Base-by-base conservation (phyloP, 2,888 invertebrate species). In the Glomeris marginata region DNA sequence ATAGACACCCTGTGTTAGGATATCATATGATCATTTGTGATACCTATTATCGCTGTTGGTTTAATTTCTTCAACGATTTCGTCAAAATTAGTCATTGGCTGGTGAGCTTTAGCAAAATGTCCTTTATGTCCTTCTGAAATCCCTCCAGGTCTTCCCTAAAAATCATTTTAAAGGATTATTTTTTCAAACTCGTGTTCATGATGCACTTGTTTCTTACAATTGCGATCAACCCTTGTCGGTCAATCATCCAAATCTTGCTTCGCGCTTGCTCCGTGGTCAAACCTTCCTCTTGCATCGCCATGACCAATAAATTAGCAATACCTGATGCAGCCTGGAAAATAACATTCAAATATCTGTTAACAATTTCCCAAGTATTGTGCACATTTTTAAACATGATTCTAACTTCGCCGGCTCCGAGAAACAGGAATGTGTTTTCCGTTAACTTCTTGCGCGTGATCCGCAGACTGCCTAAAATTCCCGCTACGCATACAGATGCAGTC, bases 381-480 rank as follows among this genome's bases (percentile, higher is more conserved):
- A 15, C 10, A 18, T 6, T 43, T 18, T 49, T 3, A 20, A 50
- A 49, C 18, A 15, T 10, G 10, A 20, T 8, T 46, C 60, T 64
- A 61, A 86, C 87, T 76, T 95, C 95, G 53, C 97, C 97, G 46
- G 97, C 97, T 15, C 97, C 97, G 66, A 90, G 84, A 74, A 98
- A 95, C 1, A 97, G 78, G 60, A 95, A 79, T 22, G 75, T 78
- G 64, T 94, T 84, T 18, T 95, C 85, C 1, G 78, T 77, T 33
- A 98, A 72, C 58, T 75, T 76, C 56, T 78, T 87, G 57, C 81
- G 78, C 11, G 92, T 94, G 59, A 94, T 70, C 52, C 84, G 74
- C 40, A 91, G 73, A 21, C 88, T 83, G 37, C 94, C 86, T 54
- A 97, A 66, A 44, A 98, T 72, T 0, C 98, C 98, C 13, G 90